A percentile compares a stretch with the other conserved stretches of the same genome.
Evolutionary conservation across 2,113 vertebrate species (phyloP).

Genomic region (Nerophis ophidion): DNA sequence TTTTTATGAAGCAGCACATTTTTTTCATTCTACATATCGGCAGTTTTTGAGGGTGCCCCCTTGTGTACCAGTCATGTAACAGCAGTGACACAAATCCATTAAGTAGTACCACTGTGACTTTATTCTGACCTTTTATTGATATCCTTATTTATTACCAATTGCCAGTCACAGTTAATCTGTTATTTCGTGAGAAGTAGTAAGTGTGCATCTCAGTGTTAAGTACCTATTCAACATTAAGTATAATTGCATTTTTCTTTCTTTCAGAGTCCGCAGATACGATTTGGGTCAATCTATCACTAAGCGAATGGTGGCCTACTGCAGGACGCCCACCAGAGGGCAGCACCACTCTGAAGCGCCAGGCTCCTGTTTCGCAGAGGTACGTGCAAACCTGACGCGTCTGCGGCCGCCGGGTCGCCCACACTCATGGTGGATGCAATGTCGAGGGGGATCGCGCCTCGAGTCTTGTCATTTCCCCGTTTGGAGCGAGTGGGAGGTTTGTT

Average conservation of each 20-base stretch:
- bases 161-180: no score
- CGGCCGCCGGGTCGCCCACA: slow-evolving; percentile 60
- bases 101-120: no score
- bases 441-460: slow-evolving; percentile 49
- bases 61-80: no score
- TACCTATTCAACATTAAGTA: no score
- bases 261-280: slow-evolving; percentile 2
- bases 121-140: no score
- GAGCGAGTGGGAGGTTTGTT: slow-evolving; percentile 66
- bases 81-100: no score
- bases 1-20: no score
- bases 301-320: neutral
- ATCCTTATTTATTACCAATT: no score
- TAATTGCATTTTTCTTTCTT: slow-evolving; percentile 1
- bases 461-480: slow-evolving; percentile 69
- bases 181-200: no score
- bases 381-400: slow-evolving; percentile 54
- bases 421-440: slow-evolving; percentile 58
- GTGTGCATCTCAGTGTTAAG: no score
- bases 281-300: neutral
- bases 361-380: slow-evolving; percentile 60
- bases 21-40: no score
- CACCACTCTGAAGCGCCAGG: slow-evolving; percentile 35
- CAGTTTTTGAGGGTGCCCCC: no score
- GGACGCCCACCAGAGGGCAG: slow-evolving; percentile 53